Conservation (phyloP, 2,888 invertebrate species). For the Hydrotaea diabolus region DNA sequence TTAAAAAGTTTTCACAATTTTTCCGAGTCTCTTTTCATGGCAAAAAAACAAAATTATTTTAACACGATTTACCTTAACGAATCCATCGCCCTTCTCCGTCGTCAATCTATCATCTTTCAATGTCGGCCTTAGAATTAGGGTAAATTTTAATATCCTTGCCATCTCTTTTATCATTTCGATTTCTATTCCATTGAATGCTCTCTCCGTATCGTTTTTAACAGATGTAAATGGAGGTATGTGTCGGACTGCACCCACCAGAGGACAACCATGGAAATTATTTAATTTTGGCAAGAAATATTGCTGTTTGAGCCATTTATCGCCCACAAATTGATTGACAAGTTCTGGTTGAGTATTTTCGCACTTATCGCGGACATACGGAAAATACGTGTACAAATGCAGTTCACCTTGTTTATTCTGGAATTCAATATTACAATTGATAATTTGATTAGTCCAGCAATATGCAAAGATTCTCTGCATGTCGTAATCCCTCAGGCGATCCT, state of each 20-base stretch:
- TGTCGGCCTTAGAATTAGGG: slow-evolving; percentile 53
- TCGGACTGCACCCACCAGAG: slow-evolving; percentile 68
- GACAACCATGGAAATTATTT: slow-evolving; percentile 72
- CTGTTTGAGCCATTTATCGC: slow-evolving; percentile 27
- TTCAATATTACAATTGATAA: slow-evolving; percentile 63
- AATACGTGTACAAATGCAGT: slow-evolving; percentile 61
- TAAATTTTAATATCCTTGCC: slow-evolving; percentile 70
- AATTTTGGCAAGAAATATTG: slow-evolving; percentile 72
- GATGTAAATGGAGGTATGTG: slow-evolving; percentile 69
- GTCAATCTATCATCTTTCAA: slow-evolving; percentile 1
- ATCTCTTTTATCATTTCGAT: slow-evolving; percentile 70
- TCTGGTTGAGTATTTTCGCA: slow-evolving; percentile 35
- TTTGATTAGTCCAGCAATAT: slow-evolving; percentile 64
- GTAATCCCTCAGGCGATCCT: slow-evolving; percentile 66
- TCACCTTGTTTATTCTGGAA: slow-evolving; percentile 26
- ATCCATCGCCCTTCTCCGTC: too few species aligned
- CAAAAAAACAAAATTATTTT: too few species aligned
- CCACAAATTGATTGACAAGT: slow-evolving; percentile 31
- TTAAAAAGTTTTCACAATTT: too few species aligned
- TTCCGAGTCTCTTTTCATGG: too few species aligned
- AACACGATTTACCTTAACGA: too few species aligned
- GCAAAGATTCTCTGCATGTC: slow-evolving; percentile 65
- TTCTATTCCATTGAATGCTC: slow-evolving; percentile 70
- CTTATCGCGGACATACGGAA: slow-evolving; percentile 37
- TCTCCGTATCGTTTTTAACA: slow-evolving; percentile 37